Conservation (phyloP, 2,888 invertebrate species). For the Nomada fucata region DNA sequence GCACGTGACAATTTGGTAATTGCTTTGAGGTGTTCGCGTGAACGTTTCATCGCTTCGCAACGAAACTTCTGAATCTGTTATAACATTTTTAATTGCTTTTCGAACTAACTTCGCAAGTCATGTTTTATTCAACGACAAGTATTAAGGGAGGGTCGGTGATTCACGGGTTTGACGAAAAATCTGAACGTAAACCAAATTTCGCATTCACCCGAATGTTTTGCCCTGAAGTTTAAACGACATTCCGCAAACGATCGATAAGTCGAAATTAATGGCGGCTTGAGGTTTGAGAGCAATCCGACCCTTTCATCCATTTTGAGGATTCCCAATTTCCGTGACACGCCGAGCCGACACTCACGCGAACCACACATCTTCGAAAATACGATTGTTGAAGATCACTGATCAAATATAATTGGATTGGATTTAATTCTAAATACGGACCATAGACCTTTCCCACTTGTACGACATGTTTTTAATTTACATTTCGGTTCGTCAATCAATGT, state of each 20-base stretch:
- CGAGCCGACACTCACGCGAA: neutral
- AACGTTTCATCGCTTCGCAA: constrained; percentile 14
- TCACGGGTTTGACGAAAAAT: too few species aligned
- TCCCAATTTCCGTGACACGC: constrained; percentile 1
- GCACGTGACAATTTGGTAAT: constrained; percentile 22
- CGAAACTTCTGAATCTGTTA: constrained; percentile 18
- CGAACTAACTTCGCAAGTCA: neutral
- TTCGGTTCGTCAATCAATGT: too few species aligned
- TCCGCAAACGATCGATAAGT: constrained; percentile 6
- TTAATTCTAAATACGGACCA: too few species aligned
- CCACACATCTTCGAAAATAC: neutral
- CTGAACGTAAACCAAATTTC: too few species aligned
- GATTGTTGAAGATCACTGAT: neutral
- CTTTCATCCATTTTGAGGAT: constrained; percentile 6
- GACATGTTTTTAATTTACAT: too few species aligned
- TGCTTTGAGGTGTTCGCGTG: neutral
- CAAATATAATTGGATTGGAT: neutral
- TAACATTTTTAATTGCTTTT: neutral
- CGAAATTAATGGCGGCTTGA: constrained; percentile 20
- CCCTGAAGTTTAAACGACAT: too few species aligned
- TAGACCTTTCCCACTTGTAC: too few species aligned
- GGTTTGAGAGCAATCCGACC: neutral
- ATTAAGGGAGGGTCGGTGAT: too few species aligned
- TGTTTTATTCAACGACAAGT: constrained; percentile 33
- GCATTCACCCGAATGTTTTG: too few species aligned